A percentile compares a stretch with the other conserved stretches of the same genome.
Evolutionary conservation across 2,888 invertebrate species (phyloP).

Genomic region (Drosophila peninsularis): DNA sequence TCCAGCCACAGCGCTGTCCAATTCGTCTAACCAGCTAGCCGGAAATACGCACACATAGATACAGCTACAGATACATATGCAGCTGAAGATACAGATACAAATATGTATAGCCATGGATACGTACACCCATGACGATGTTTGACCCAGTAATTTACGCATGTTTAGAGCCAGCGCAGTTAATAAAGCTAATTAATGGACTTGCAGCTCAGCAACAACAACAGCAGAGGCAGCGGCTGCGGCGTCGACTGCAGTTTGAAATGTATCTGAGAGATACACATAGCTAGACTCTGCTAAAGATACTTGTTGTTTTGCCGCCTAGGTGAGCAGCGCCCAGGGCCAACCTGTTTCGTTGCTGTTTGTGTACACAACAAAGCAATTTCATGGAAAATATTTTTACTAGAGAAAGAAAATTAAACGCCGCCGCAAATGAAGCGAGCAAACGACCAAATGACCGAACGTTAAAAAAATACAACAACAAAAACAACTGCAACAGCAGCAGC

Average conservation of each 20-base stretch:
- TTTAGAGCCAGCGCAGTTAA: conserved; percentile 72
- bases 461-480: background rate
- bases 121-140: conserved; percentile 59
- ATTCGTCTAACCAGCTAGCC: conserved; percentile 36
- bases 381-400: conserved; percentile 76
- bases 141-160: conserved; percentile 80
- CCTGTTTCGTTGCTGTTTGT: conserved; percentile 66
- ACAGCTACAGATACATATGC: conserved; percentile 25
- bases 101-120: conserved; percentile 14
- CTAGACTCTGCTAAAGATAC: conserved; percentile 17
- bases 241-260: conserved; percentile 26
- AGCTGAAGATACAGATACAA: conserved; percentile 17
- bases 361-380: conserved; percentile 75
- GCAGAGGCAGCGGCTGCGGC: conserved; percentile 26
- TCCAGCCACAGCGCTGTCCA: conserved; percentile 8
- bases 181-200: conserved; percentile 78
- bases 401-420: conserved; percentile 67
- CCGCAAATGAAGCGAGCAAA: conserved; percentile 57
- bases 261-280: conserved; percentile 37
- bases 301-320: conserved; percentile 27
- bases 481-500: conserved; percentile 18
- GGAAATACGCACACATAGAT: conserved; percentile 53
- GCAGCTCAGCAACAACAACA: conserved; percentile 46
- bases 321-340: conserved; percentile 57
- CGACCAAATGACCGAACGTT: conserved; percentile 44